A percentile compares a stretch with the other conserved stretches of the same genome.
Conservation (phyloP, 2,888 invertebrate species). For the Synergus laeviventris region DNA sequence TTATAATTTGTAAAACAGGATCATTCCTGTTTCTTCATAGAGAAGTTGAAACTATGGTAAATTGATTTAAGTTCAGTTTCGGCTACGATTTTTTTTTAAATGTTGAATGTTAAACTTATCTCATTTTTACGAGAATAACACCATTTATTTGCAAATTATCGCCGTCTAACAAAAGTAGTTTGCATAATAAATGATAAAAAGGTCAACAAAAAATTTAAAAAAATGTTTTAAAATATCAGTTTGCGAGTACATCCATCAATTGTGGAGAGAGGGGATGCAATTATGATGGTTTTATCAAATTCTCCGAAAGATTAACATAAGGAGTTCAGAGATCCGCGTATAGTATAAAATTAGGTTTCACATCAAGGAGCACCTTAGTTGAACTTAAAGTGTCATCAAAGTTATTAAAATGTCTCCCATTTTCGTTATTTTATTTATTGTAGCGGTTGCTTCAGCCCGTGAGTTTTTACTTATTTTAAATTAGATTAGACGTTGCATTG, state of each 20-base stretch:
- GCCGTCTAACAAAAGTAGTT: neutral
- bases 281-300: neutral
- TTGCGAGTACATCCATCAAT: neutral
- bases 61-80: too few relatives aligned
- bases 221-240: neutral
- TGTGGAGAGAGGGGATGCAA: neutral
- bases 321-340: neutral
- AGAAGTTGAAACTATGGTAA: neutral
- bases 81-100: neutral
- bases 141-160: neutral
- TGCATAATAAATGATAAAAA: neutral
- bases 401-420: slow-evolving; percentile 4
- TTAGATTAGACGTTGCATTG: neutral
- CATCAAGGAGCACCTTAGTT: neutral
- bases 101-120: neutral
- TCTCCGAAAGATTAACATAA: too few relatives aligned
- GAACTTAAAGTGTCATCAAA: neutral
- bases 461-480: slow-evolving; percentile 3
- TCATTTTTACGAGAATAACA: neutral
- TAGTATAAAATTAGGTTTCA: slow-evolving; percentile 14
- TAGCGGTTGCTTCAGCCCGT: slow-evolving; percentile 20
- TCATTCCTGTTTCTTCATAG: too few relatives aligned
- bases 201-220: neutral
- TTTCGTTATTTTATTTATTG: neutral
- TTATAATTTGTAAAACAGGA: too few relatives aligned